Base-by-base conservation (phyloP, 2,113 vertebrate genomes). In the Hippopotamus amphibius region DNA sequence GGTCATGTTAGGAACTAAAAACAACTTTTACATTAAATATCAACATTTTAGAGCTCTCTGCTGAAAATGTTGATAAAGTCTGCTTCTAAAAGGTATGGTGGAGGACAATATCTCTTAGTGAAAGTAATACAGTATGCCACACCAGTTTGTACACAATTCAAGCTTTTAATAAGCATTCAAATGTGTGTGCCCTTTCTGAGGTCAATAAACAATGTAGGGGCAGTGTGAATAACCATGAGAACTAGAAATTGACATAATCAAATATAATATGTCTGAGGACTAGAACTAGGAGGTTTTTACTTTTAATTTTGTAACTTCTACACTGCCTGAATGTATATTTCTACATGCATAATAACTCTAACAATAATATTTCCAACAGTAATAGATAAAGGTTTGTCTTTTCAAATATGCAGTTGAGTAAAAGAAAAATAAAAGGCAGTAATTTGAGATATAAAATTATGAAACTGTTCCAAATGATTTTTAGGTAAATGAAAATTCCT, bases 111-210 rank as follows among this genome's bases (percentile, higher is more conserved):
- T 26, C 59, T 93, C 53, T 59, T 61, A 59, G 46, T 80, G 30
- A 84, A 74, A 90, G 57, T 46, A 71, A 61, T 12, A 66, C 55
- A 50, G 12, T 50, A 72, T 48, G 11, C 6, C 2, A 28, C 33
- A 74, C 19, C 13, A 50, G 88, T 91, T 88, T 91, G 14, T 41
- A 83, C 14, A 65, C 57, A 88, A 85, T 15, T 84, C 26, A 83
- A 21, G 24, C 26, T 95, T 79, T 83, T 69, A 33, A 28, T 87
- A 83, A 82, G 22, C 71, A 80, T 93, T 55, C 50, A 86, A 92
- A 57, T 37, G n/a, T 57, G 6, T 61, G 21, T 63, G 4, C 41
- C 9, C 13, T 84, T 79, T 94, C 28, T 71, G 71, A 69, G 37
- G 21, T 90, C 88, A 81, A 55, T 46, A 85, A 93, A 50, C 12